Evolutionary conservation across 1,140 invertebrate genomes (phyloP).

Genomic region (Megalonaias nervosa): DNA sequence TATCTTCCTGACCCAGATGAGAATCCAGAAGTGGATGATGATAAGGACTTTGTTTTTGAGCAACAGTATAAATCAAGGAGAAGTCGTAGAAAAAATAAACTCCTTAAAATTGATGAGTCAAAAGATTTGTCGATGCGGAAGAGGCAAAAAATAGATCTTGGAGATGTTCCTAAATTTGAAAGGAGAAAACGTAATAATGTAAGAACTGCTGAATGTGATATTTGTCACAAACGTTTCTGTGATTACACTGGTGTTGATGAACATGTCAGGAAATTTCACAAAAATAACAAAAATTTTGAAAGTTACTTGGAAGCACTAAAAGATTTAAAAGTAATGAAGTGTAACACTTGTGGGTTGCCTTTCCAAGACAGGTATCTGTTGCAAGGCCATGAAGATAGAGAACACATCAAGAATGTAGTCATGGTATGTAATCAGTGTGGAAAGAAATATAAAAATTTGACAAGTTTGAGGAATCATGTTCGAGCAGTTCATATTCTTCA

Average conservation of each 20-base stretch:
- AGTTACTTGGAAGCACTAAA: conserved; percentile 33
- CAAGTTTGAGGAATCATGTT: conserved; percentile 48
- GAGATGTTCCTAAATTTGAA: conserved; percentile 12
- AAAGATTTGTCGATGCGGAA: neutral
- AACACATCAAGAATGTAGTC: conserved; percentile 15
- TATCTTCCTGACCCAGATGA: conserved; percentile 11
- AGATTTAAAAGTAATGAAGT: conserved; percentile 26
- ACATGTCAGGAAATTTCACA: conserved; percentile 49
- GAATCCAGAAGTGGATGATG: conserved; percentile 11
- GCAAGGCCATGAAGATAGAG: conserved; percentile 28
- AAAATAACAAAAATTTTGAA: conserved; percentile 27
- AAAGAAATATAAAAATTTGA: conserved; percentile 44
- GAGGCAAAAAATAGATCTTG: conserved; percentile 15
- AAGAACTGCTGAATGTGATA: conserved; percentile 35
- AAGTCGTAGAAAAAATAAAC: conserved; percentile 3
- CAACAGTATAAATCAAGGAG: neutral
- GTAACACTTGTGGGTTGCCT: conserved; percentile 29
- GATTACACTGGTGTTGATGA: conserved; percentile 45
- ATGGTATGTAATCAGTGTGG: conserved; percentile 33
- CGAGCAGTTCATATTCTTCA: conserved; percentile 41
- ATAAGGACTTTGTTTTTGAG: conserved; percentile 7
- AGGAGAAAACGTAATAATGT: conserved; percentile 11
- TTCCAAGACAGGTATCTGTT: conserved; percentile 19
- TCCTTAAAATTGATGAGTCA: conserved; percentile 18
- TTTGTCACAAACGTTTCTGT: conserved; percentile 45